These are phyloP conservation scores for Drosophila kambysellisi DNA, from an alignment of 2,888 invertebrate genomes.

Conservation along the genomic window DNA sequence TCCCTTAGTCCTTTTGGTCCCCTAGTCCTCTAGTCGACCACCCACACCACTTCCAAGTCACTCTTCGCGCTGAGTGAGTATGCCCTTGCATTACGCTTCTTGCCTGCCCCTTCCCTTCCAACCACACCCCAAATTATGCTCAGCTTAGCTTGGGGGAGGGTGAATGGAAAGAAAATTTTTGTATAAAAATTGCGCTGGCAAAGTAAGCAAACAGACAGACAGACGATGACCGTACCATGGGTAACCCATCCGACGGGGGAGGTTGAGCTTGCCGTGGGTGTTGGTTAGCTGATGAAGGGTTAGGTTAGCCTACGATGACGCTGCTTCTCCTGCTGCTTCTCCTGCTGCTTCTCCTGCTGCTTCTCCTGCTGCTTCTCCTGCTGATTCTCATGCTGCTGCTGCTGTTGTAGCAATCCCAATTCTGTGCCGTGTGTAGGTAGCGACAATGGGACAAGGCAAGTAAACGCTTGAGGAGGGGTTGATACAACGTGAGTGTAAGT, in stretches of 20 bases:
- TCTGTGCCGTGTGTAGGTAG: slow-evolving; percentile 53
- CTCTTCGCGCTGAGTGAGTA: slow-evolving; percentile 43
- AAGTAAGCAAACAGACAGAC: slow-evolving; percentile 60
- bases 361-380: neutral
- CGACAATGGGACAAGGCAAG: slow-evolving; percentile 51
- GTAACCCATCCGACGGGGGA: slow-evolving; percentile 47
- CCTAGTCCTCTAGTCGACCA: slow-evolving; percentile 31
- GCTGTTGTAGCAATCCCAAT: slow-evolving; percentile 53
- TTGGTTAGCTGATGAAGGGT: slow-evolving; percentile 58
- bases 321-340: slow-evolving; percentile 10
- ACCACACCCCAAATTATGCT: slow-evolving; percentile 66
- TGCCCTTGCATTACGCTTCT: slow-evolving; percentile 19
- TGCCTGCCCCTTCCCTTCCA: slow-evolving; percentile 20
- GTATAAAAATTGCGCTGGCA: slow-evolving; percentile 80
- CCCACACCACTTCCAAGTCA: slow-evolving; percentile 57
- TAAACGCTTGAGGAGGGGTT: slow-evolving; percentile 18
- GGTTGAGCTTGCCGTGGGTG: slow-evolving; percentile 8
- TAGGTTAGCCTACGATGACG: slow-evolving; percentile 44
- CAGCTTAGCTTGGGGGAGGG: slow-evolving; percentile 17
- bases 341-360: neutral
- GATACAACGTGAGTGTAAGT: slow-evolving; percentile 28
- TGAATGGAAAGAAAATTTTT: slow-evolving; percentile 70
- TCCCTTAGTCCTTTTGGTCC: slow-evolving; percentile 58
- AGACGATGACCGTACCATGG: slow-evolving; percentile 55
- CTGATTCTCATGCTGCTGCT: neutral